phyloP scores from a whole-genome alignment of 2,888 invertebrate species.

The Mactromeris polynyma region DNA sequence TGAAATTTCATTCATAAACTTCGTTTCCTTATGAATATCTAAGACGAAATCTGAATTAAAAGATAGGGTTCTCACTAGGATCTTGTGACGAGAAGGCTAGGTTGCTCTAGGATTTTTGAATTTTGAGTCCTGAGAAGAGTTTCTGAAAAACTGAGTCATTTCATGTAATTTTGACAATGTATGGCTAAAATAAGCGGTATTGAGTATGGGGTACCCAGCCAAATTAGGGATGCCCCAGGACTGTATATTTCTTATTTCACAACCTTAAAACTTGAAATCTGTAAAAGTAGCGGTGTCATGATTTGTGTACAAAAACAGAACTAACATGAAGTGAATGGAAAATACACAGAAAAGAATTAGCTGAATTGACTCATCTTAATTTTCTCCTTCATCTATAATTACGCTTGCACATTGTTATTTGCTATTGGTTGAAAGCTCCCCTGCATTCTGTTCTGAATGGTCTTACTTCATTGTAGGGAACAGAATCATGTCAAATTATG shows the following conservation, averaged over 20 bases:
- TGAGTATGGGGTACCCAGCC: too few relatives aligned
- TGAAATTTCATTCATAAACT: too few relatives aligned
- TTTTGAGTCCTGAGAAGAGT: too few relatives aligned
- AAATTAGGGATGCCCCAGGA: too few relatives aligned
- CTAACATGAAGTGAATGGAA: not conserved
- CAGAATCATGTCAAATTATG: not conserved
- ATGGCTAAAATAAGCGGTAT: too few relatives aligned
- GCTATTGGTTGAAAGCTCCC: not conserved
- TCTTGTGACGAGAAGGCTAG: too few relatives aligned
- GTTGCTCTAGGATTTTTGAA: too few relatives aligned
- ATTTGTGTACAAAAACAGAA: not conserved
- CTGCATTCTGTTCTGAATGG: not conserved
- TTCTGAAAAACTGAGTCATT: too few relatives aligned
- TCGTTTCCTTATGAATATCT: too few relatives aligned
- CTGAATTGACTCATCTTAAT: not conserved
- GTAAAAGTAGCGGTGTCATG: not conserved
- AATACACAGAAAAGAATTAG: not conserved
- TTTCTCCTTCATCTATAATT: not conserved
- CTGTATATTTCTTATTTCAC: not conserved
- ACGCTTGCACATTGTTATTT: not conserved
- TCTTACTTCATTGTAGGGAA: not conserved
- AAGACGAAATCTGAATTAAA: too few relatives aligned
- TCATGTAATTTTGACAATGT: too few relatives aligned
- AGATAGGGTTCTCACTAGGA: too few relatives aligned
- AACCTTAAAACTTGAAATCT: not conserved